A percentile compares a stretch with the other conserved stretches of the same genome.
These are phyloP conservation scores for Sebastolobus altivelis DNA, from an alignment of 2,797 vertebrate species.

Conservation along the genomic window DNA sequence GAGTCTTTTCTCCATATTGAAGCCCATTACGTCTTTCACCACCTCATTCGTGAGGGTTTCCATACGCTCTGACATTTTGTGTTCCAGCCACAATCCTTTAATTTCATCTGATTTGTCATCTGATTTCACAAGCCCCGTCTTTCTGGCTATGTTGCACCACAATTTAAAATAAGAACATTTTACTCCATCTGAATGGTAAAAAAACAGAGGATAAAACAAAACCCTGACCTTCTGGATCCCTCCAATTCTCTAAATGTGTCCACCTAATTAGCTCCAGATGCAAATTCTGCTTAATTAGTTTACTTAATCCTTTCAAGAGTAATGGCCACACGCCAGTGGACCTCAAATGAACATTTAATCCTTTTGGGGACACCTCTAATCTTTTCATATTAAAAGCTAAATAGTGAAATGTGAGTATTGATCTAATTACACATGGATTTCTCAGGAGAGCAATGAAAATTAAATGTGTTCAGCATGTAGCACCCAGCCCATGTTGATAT, in stretches of 20 bases:
- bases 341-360: conserved; percentile 86
- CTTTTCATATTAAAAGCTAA: conserved; percentile 97
- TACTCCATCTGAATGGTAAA: conserved; percentile 24
- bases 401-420: conserved; percentile 94
- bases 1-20: neutral
- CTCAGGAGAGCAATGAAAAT: conserved; percentile 71
- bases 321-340: conserved; percentile 88
- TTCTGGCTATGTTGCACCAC: neutral
- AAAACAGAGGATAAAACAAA: conserved; percentile 35
- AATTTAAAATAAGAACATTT: conserved; percentile 38
- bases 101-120: conserved; percentile 19
- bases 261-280: conserved; percentile 88
- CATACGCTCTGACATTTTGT: conserved; percentile 5
- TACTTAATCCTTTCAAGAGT: conserved; percentile 92
- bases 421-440: conserved; percentile 93
- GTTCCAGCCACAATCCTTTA: conserved; percentile 5
- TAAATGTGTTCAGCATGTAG: conserved; percentile 58
- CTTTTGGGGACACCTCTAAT: conserved; percentile 94
- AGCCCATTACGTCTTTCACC: neutral
- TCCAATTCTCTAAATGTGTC: conserved; percentile 77
- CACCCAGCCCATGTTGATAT: conserved; percentile 23
- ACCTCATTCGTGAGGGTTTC: neutral
- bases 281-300: conserved; percentile 92
- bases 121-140: neutral
- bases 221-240: conserved; percentile 41